Percentiles rank a stretch among this genome's conserved stretches.
phyloP scores from a whole-genome alignment of 2,113 vertebrate species.

The Marmota flaviventris region DNA sequence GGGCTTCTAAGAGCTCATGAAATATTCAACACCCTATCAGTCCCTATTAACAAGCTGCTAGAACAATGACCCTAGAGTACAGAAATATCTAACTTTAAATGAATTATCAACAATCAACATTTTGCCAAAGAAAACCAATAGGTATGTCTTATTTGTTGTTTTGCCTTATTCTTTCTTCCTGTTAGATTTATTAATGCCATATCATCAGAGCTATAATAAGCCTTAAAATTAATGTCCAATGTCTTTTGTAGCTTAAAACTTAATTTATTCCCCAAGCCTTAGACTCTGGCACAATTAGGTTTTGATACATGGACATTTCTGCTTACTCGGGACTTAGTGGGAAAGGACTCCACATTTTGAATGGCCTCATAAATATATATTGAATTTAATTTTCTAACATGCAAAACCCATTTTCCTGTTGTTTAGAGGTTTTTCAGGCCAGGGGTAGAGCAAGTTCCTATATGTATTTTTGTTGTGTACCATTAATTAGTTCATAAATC shows the following conservation, averaged over 20 bases:
- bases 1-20: conserved; percentile 65
- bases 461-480: conserved; percentile 88
- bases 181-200: conserved; percentile 79
- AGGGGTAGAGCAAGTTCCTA: conserved; percentile 80
- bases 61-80: conserved; percentile 53
- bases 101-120: conserved; percentile 65
- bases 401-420: conserved; percentile 87
- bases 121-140: conserved; percentile 77
- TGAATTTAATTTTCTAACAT: conserved; percentile 90
- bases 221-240: conserved; percentile 84
- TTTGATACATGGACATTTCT: conserved; percentile 88
- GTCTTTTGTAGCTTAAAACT: conserved; percentile 81
- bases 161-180: conserved; percentile 71
- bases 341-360: conserved; percentile 86
- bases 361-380: conserved; percentile 92
- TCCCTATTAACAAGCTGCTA: conserved; percentile 60
- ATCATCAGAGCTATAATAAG: conserved; percentile 83
- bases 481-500: conserved; percentile 92
- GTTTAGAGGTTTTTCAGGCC: conserved; percentile 81
- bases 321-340: conserved; percentile 85
- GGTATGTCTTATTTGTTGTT: neutral
- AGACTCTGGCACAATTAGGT: conserved; percentile 84
- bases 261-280: conserved; percentile 86
- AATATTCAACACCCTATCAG: conserved; percentile 69
- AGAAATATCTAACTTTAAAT: conserved; percentile 72